phyloP scores from a whole-genome alignment of 2,888 invertebrate genomes.

The Mechanitis messenoides region DNA sequence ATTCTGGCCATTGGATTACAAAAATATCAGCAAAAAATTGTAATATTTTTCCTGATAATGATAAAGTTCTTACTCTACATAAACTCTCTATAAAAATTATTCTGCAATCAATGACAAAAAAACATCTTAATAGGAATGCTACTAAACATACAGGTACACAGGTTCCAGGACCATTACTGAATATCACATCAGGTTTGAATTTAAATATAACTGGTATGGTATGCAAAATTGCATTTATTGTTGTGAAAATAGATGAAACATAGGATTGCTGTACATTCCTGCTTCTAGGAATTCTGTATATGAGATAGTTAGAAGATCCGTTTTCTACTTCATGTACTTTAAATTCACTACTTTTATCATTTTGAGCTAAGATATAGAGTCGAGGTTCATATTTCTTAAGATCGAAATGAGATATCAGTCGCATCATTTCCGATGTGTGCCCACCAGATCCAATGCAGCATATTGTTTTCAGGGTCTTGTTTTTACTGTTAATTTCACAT shows the following conservation, averaged over 20 bases:
- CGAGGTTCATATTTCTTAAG: conserved; percentile 82
- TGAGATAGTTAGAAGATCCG: conserved; percentile 52
- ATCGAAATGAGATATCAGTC: conserved; percentile 80
- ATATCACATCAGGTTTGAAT: conserved; percentile 85
- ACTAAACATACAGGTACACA: conserved; percentile 93
- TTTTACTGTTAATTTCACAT: conserved; percentile 32
- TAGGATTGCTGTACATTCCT: conserved; percentile 93
- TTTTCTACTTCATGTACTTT: conserved; percentile 79
- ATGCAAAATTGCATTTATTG: conserved; percentile 81
- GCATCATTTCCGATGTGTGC: conserved; percentile 96
- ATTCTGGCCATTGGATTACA: conserved; percentile 94
- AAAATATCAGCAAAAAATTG: conserved; percentile 89
- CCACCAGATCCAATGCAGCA: conserved; percentile 89
- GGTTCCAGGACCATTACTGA: conserved; percentile 98
- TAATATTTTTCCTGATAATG: conserved; percentile 91
- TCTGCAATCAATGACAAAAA: conserved; percentile 80
- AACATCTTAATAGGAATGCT: conserved; percentile 83
- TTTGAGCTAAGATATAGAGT: conserved; percentile 85
- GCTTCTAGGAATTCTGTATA: conserved; percentile 86
- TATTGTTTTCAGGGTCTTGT: conserved; percentile 62
- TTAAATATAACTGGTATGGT: conserved; percentile 82
- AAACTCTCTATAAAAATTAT: conserved; percentile 96
- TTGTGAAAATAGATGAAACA: conserved; percentile 85
- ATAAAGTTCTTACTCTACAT: conserved; percentile 92
- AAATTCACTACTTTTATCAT: conserved; percentile 84